Evolutionary conservation across 1,140 invertebrate genomes (phyloP).

Genomic region (Penaeus japonicus): DNA sequence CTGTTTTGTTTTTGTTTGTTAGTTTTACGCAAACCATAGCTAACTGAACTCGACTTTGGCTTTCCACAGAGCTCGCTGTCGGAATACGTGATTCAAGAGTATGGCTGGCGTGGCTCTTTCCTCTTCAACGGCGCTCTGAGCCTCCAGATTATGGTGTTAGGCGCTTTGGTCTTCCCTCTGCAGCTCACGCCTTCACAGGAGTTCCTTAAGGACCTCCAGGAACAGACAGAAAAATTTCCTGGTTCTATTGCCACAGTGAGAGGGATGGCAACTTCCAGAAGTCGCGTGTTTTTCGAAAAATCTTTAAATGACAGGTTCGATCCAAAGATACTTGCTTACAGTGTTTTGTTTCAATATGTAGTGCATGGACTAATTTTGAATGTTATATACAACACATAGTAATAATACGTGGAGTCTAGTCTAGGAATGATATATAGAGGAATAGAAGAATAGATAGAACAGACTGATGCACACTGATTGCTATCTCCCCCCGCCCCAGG

Average conservation of each 20-base stretch:
- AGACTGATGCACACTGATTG: too few species aligned
- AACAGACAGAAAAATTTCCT: background rate
- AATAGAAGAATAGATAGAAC: too few species aligned
- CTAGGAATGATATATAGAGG: too few species aligned
- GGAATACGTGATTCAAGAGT: conserved; percentile 63
- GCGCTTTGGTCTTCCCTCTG: conserved; percentile 59
- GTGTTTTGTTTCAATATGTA: background rate
- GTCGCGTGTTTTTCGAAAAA: conserved; percentile 21
- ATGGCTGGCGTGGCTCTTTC: conserved; percentile 67
- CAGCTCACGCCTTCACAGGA: background rate
- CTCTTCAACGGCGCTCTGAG: conserved; percentile 67
- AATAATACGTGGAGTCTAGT: too few species aligned
- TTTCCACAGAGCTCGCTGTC: conserved; percentile 59
- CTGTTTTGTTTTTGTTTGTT: background rate
- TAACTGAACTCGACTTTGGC: background rate
- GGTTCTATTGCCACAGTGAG: background rate
- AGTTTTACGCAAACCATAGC: background rate
- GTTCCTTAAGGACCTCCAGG: background rate
- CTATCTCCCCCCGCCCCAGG: background rate
- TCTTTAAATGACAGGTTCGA: conserved; percentile 39
- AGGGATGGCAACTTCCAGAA: conserved; percentile 8
- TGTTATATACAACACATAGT: too few species aligned
- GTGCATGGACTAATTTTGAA: too few species aligned
- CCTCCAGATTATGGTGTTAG: conserved; percentile 61
- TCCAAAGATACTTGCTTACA: background rate